Evolutionary conservation across 1,140 invertebrate species (phyloP), one percentile per base, ranked within the genome.

Genomic region (Monochamus saltuarius): DNA sequence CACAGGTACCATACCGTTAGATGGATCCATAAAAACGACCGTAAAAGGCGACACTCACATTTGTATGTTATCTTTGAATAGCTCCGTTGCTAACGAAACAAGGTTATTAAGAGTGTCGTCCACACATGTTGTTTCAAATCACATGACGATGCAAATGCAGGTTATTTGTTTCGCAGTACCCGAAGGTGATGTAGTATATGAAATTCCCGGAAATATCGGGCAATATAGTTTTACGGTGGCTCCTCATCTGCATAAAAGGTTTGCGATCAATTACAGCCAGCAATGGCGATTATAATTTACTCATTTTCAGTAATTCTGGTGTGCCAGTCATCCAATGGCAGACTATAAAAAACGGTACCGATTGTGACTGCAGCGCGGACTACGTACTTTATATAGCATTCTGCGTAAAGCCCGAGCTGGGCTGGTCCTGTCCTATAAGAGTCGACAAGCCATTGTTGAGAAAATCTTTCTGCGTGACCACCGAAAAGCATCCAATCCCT

Each of bases 61-160:
- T 69, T 75, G 73, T 47, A 78, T 81, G 45, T 65, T 82, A 38
- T 81, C 75, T 38, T 78, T 85, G 22, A 75, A 69, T 49, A 84
- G 83, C 7, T 75, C 61, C 38, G 77, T 82, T 67, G 71, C 79
- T 51, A 80, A 84, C 51, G 79, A 83, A 52, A 83, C 83, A 63
- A 69, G 82, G 45, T 61, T 84, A 6, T 66, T 85, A 8, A 78
- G 52, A 79, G 66, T 85, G n/a, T 75, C 70, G 36, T 83, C 82
- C 34, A 81, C 79, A 36, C 81, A 83, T 63, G 76, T 84, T n/a
- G 73, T 84, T 14, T 78, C 79, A 17, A 85, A 84, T 70, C 72
- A 83, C 59, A 81, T 80, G 9, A 49, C 68, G 16, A 72, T 75
- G 17, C 78, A 81, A 67, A 19, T 85, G n/a, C 72, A 74, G 35